These are phyloP conservation scores for Phyllopteryx taeniolatus DNA, from an alignment of 2,113 vertebrate species.

Conservation along the genomic window DNA sequence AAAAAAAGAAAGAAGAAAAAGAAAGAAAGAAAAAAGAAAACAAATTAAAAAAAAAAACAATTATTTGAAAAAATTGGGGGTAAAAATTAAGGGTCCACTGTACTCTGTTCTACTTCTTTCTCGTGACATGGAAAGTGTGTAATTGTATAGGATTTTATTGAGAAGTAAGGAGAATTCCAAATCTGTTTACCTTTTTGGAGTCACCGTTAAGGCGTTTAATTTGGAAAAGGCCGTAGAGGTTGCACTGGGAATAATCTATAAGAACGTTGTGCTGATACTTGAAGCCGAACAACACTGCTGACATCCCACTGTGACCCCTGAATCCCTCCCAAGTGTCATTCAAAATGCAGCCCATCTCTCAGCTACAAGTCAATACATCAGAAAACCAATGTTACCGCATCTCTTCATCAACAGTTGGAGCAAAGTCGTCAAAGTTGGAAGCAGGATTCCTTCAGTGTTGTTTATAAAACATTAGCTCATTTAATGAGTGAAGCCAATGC, in stretches of 20 bases:
- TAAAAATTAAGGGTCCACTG: too few species aligned
- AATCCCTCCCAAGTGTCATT: slow-evolving; percentile 33
- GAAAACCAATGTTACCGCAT: slow-evolving; percentile 36
- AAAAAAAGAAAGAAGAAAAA: too few species aligned
- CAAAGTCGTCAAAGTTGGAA: slow-evolving; percentile 36
- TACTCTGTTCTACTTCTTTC: too few species aligned
- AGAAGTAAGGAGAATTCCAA: too few species aligned
- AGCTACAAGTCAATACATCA: slow-evolving; percentile 59
- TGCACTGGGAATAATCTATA: background rate
- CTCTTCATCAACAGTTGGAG: slow-evolving; percentile 37
- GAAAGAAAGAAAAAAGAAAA: too few species aligned
- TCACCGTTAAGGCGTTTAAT: background rate
- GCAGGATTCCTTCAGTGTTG: background rate
- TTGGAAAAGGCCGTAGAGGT: background rate
- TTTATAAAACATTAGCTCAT: background rate
- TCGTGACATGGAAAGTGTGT: too few species aligned
- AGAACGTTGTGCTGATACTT: slow-evolving; percentile 19
- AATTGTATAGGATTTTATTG: too few species aligned
- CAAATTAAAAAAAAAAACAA: too few species aligned
- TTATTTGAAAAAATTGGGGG: too few species aligned
- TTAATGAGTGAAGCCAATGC: background rate
- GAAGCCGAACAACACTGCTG: slow-evolving; percentile 17
- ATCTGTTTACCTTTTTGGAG: too few species aligned
- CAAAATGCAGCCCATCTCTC: slow-evolving; percentile 52
- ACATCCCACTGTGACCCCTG: slow-evolving; percentile 4